Conservation (phyloP, 1,140 invertebrate genomes). For the Plodia interpunctella region DNA sequence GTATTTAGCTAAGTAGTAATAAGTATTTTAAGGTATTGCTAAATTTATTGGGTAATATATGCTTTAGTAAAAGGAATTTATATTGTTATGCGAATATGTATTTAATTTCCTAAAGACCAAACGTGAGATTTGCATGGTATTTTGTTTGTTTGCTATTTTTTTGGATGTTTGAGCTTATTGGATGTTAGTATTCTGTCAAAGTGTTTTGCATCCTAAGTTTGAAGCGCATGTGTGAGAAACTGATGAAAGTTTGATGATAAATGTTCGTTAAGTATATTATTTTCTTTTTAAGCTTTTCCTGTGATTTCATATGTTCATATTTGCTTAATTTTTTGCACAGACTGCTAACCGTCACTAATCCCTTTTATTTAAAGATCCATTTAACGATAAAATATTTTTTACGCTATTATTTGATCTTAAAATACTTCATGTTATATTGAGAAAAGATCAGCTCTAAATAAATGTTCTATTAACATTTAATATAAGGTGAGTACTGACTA, state of each 20-base stretch:
- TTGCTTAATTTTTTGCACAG: constrained; percentile 61
- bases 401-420: too few relatives aligned
- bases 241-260: constrained; percentile 33
- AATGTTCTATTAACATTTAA: too few relatives aligned
- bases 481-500: background rate
- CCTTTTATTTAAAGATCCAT: constrained; percentile 24
- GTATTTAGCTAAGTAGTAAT: constrained; percentile 34
- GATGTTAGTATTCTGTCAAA: constrained; percentile 21
- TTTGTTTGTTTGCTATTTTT: constrained; percentile 59
- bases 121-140: constrained; percentile 70
- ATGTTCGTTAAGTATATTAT: constrained; percentile 22
- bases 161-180: constrained; percentile 46
- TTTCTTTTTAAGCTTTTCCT: constrained; percentile 59
- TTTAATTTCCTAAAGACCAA: constrained; percentile 74
- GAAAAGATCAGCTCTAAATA: too few relatives aligned
- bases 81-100: constrained; percentile 43
- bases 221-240: constrained; percentile 73
- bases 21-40: constrained; percentile 63
- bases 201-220: constrained; percentile 48
- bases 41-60: constrained; percentile 74
- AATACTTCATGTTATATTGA: too few relatives aligned
- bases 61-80: constrained; percentile 37
- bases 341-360: constrained; percentile 38
- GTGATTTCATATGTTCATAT: constrained; percentile 75
- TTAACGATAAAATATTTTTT: too few relatives aligned